Evolutionary conservation across 2,797 vertebrate genomes (phyloP).

Genomic region (Hoplostethus atlanticus): DNA sequence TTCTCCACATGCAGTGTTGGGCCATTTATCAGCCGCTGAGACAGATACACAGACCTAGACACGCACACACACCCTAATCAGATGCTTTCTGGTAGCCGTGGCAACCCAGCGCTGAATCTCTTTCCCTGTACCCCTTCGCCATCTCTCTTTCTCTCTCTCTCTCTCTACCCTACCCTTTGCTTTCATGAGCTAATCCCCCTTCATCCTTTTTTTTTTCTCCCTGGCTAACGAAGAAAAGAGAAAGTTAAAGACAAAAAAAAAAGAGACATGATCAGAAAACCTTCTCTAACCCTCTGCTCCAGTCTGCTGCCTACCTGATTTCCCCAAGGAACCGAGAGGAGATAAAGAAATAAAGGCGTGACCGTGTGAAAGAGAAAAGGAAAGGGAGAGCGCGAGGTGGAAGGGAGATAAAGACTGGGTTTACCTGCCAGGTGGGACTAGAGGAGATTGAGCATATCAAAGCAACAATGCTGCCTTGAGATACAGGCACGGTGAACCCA

Average conservation of each 20-base stretch:
- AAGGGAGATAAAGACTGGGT: constrained; percentile 61
- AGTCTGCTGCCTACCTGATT: constrained; percentile 56
- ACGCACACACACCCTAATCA: constrained; percentile 63
- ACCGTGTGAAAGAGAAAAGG: constrained; percentile 63
- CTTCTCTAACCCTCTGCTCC: constrained; percentile 30
- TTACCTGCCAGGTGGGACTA: constrained; percentile 72
- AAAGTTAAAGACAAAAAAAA: constrained; percentile 45
- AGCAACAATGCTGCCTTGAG: constrained; percentile 24
- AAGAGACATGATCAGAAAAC: constrained; percentile 33
- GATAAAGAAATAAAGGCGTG: constrained; percentile 67
- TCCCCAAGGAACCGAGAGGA: constrained; percentile 50
- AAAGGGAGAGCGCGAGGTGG: constrained; percentile 9
- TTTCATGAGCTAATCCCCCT: constrained; percentile 70
- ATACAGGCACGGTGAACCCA: constrained; percentile 26
- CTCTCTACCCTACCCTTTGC: constrained; percentile 46
- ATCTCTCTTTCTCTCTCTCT: constrained; percentile 18
- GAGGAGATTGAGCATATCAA: constrained; percentile 42
- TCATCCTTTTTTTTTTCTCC: constrained; percentile 26
- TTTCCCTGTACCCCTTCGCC: constrained; percentile 28
- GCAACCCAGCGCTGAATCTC: constrained; percentile 54
- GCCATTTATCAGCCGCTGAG: constrained; percentile 65
- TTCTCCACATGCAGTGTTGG: constrained; percentile 62
- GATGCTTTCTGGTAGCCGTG: constrained; percentile 60
- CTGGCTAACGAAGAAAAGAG: constrained; percentile 47
- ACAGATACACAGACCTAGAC: constrained; percentile 56